Base-by-base conservation (phyloP, 2,888 invertebrate species). In the Stenotaenia linearis region DNA sequence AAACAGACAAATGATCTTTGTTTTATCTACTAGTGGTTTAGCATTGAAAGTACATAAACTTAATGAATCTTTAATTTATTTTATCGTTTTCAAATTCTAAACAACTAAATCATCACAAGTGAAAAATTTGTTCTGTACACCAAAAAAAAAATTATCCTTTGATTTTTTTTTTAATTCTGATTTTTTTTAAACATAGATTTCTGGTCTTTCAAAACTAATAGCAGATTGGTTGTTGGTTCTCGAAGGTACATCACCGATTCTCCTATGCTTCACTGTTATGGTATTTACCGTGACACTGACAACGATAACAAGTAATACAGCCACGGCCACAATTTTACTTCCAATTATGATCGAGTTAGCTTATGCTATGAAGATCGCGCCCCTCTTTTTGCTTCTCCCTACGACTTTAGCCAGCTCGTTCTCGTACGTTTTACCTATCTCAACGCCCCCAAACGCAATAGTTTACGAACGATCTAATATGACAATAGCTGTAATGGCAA, bases 361-460 rank as follows among this genome's bases (percentile, higher is more conserved):
- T 7, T 21, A 77, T 5, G 10, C 23, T 1, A 28, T 77, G 18
- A 40, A 40, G 40, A 10, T 40, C 1, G 12, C 18, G 1, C 40
- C 45, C 3, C 9, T 77, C 1, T 28, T 21, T 7, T 21, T 77
- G 1, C 21, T 77, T 6, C 37, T 77, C 15, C 77, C 77, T 9
- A 15, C 25, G 1, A 77, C 77, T 3, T 9, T 77, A 21, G n/a
- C 40, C 45, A 9, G 23, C 45, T 77, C 77, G 9, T 77, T 35
- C 12, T 35, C 77, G 7, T 77, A 25, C 25, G 1, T 40, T 21
- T 25, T 77, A 18, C 77, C 77, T 45, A 77, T 77, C 25, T 77
- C 77, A 21, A 77, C 77, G 0, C 77, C 77, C 7, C 77, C 77
- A 37, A 77, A 77, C 23, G 77, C 77, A 6, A 77, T 77, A 21